These are phyloP conservation scores for Lithobius niger DNA, from an alignment of 1,140 invertebrate genomes.

Conservation along the genomic window DNA sequence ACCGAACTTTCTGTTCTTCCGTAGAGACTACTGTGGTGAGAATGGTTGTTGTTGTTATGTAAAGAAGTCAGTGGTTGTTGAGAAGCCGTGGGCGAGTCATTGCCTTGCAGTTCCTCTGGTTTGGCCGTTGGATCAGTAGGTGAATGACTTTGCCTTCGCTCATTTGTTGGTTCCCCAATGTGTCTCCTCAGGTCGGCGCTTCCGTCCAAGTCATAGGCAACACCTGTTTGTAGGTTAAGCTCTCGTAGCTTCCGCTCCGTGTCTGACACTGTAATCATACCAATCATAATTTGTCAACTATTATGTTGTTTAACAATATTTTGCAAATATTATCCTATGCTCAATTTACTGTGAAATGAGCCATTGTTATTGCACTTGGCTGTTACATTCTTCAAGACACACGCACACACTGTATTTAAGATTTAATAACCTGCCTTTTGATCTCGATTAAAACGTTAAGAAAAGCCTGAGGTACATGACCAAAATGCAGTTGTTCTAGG, in stretches of 20 bases:
- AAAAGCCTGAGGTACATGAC: no score
- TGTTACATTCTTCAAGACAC: no score
- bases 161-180: neutral
- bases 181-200: neutral
- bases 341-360: no score
- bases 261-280: neutral
- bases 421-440: no score
- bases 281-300: no score
- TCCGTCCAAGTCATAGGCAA: constrained; percentile 5
- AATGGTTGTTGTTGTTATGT: neutral
- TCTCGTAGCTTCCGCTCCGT: constrained; percentile 7
- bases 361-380: no score
- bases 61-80: neutral
- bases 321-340: no score
- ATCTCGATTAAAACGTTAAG: no score
- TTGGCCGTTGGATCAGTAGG: neutral
- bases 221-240: constrained; percentile 6
- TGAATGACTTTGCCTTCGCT: neutral
- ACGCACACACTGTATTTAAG: no score
- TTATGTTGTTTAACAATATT: no score
- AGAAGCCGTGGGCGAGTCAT: neutral
- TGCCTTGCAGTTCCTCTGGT: neutral
- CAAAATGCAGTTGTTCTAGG: no score
- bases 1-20: no score
- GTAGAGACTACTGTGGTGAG: neutral